A percentile compares a stretch with the other conserved stretches of the same genome.
Conservation (phyloP, 2,797 vertebrate species). For the Benthosema pterotum region DNA sequence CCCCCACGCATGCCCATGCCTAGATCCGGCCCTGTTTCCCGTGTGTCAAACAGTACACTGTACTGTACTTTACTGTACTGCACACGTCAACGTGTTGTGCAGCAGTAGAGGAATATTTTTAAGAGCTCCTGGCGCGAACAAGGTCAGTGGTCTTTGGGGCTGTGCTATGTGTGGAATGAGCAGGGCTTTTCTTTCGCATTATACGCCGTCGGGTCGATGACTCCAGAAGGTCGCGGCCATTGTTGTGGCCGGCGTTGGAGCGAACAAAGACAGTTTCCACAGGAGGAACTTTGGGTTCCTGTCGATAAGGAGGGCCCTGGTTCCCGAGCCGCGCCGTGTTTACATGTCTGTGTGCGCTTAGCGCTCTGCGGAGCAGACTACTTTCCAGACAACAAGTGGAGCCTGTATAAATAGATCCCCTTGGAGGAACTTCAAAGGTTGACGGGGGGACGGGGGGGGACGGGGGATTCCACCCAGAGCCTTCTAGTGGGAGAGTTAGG, state of each 20-base stretch:
- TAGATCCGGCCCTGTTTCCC: no score
- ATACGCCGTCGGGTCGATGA: conserved; percentile 52
- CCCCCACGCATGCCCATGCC: no score
- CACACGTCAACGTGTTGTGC: conserved; percentile 23
- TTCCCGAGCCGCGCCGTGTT: conserved; percentile 72
- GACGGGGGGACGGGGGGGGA: no score
- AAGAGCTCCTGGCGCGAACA: conserved; percentile 64
- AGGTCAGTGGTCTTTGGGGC: conserved; percentile 63
- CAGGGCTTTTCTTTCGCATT: conserved; percentile 69
- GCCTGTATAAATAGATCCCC: conserved; percentile 77
- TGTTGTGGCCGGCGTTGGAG: conserved; percentile 74
- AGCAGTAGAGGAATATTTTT: conserved; percentile 58
- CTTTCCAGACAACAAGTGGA: conserved; percentile 78
- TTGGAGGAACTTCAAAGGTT: conserved; percentile 76
- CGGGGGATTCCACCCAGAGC: conserved; percentile 65
- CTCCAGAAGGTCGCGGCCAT: conserved; percentile 82
- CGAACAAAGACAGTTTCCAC: conserved; percentile 86
- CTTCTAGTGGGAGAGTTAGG: no score
- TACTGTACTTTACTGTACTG: neutral
- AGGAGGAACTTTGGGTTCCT: conserved; percentile 86
- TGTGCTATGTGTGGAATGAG: conserved; percentile 71
- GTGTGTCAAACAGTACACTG: conserved; percentile 48
- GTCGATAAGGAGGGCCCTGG: conserved; percentile 82
- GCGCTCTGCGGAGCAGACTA: conserved; percentile 49
- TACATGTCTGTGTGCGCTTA: conserved; percentile 77